These are phyloP conservation scores for Augochlora pura DNA, from an alignment of 1,140 invertebrate species.

Conservation along the genomic window DNA sequence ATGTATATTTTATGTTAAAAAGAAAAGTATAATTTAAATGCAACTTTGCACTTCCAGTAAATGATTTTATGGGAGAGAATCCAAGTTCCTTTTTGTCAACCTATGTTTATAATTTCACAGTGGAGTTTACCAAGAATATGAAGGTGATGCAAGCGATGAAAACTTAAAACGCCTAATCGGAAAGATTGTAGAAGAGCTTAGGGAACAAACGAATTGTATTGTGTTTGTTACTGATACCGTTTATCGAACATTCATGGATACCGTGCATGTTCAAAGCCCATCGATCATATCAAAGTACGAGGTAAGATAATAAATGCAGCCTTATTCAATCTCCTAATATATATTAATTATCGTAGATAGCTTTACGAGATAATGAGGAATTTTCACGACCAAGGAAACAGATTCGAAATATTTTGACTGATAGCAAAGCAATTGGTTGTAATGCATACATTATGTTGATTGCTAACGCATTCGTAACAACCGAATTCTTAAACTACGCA, in stretches of 20 bases:
- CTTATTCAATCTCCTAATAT: neutral
- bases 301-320: conserved; percentile 48
- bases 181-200: conserved; percentile 66
- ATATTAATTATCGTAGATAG: conserved; percentile 77
- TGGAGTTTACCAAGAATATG: conserved; percentile 2
- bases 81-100: conserved; percentile 64
- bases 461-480: conserved; percentile 85
- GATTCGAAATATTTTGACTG: conserved; percentile 80
- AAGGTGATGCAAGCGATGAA: conserved; percentile 79
- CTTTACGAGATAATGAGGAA: conserved; percentile 84
- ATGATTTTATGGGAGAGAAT: neutral
- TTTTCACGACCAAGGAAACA: conserved; percentile 82
- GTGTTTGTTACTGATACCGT: conserved; percentile 70
- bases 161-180: conserved; percentile 65
- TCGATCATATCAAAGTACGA: conserved; percentile 62
- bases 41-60: neutral
- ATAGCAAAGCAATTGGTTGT: conserved; percentile 84
- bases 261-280: conserved; percentile 33
- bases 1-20: neutral
- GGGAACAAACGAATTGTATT: conserved; percentile 64
- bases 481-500: conserved; percentile 84
- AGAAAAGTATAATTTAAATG: neutral
- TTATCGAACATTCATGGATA: conserved; percentile 64
- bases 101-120: conserved; percentile 84
- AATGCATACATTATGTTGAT: conserved; percentile 87